Base-by-base conservation (phyloP, 2,113 vertebrate genomes). In the Psittacula cyanocephala region DNA sequence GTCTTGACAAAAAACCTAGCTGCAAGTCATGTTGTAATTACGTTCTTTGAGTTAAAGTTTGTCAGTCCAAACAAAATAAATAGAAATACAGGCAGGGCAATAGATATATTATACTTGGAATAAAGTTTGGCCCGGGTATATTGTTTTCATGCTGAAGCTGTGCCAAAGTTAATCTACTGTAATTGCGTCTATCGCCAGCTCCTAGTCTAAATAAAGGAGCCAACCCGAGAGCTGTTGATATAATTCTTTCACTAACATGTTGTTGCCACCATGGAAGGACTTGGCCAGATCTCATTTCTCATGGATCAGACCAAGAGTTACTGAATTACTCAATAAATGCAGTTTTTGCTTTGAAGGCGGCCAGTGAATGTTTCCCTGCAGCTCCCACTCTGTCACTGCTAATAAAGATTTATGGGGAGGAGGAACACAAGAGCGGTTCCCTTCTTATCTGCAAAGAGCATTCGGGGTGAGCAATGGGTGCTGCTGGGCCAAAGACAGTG, bases 51-150 rank as follows among this genome's bases (percentile, higher is more conserved):
- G 76, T 96, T 93, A 81, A 93, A 88, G 71, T 92, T 86, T 93
- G 67, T 41, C 62, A 70, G 86, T 83, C 81, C 91, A 97, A 93
- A 79, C 64, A 89, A 93, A 97, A 95, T 62, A 93, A 93, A 95
- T 5, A 92, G 57, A 76, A 89, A 77, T 0, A 11, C 31, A 43
- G 67, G 55, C 91, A 95, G 62, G 72, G 89, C 29, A 87, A 59
- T 49, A 44, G 88, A 81, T 80, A 68, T 50, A 46, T 95, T 93
- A 39, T 37, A 53, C 41, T 97, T 91, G 80, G 89, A 91, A 72
- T 47, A 87, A 85, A 79, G 76, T 83, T 86, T 96, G 60, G 67
- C 86, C 70, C 31, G 79, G 65, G 24, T 37, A 65, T 52, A 69
- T 74, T 67, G 78, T 88, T 95, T 87, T 89, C 55, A n/a, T 86